phyloP scores from a whole-genome alignment of 2,888 invertebrate genomes.

The Troilus luridus region DNA sequence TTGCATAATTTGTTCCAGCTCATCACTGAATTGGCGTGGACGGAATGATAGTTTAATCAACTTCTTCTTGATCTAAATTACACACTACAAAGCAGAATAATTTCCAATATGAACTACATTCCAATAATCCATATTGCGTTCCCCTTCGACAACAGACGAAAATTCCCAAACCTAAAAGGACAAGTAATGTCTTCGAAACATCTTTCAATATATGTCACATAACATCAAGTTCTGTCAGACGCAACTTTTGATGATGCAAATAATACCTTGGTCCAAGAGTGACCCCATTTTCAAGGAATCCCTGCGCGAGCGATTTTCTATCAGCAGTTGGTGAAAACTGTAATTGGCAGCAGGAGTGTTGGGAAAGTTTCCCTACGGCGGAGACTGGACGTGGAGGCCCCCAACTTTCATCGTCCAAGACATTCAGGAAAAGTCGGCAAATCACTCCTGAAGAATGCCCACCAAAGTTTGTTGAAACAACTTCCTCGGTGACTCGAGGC shows the following conservation, averaged over 20 bases:
- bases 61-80: no score
- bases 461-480: conserved; percentile 13
- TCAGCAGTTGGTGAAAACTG: conserved; percentile 39
- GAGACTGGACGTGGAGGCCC: conserved; percentile 16
- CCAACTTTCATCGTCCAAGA: conserved; percentile 14
- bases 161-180: background rate
- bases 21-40: no score
- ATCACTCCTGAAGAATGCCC: conserved; percentile 45
- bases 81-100: no score
- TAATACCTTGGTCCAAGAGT: background rate
- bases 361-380: conserved; percentile 11
- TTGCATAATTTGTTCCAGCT: no score
- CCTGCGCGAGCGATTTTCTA: background rate
- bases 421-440: conserved; percentile 40
- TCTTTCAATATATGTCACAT: background rate
- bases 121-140: no score
- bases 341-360: conserved; percentile 28
- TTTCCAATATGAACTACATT: no score
- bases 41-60: no score
- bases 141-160: background rate
- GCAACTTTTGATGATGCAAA: background rate
- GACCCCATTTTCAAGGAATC: background rate
- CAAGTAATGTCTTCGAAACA: background rate
- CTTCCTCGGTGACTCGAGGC: background rate
- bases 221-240: background rate